Base-by-base conservation (phyloP, 2,888 invertebrate species). In the Helleia helle region DNA sequence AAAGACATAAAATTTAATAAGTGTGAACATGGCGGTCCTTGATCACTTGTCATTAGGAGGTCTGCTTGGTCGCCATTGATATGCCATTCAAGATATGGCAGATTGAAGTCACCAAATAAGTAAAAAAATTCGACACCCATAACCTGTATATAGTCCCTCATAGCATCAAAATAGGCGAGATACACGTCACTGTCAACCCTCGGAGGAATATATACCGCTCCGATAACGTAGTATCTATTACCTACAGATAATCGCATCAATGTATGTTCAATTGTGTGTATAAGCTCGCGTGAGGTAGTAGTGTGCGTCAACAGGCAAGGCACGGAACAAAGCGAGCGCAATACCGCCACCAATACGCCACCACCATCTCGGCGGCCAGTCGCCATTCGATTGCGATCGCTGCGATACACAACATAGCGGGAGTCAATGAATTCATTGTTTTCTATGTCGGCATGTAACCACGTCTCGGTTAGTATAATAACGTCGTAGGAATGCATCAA, bases 401-500 rank as follows among this genome's bases (percentile, higher is more conserved):
- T 29, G 1, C 44, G 27, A 36, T 37, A 46, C 3, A 44, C 40
- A 7, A 22, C 8, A 29, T 44, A 41, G 4, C 44, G 29, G 4
- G 11, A n/a, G 25, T 48, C 43, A 15, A 48, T 40, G n/a, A 30
- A 42, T 15, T 42, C 42, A 40, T 34, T 43, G 14, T 46, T 43
- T 5, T 18, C 40, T 15, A 48, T 42, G 9, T 38, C 36, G 8
- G 9, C 12, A 12, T 39, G 40, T 9, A 49, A 22, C 46, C 49
- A 49, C 1, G 47, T 47, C 26, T 49, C 51, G 2, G 42, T 45
- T 9, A 49, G 12, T 12, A 49, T 31, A 12, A 47, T 46, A 2
- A 51, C 15, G 18, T 51, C 51, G 34, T 49, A 49, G 4, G 37
- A 12, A n/a, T 46, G 38, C 14, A 37, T 4, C 9, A 51, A 39